Evolutionary conservation across 2,113 vertebrate genomes (phyloP), one percentile per base, ranked within the genome.

Genomic region (Leptodactylus fuscus): DNA sequence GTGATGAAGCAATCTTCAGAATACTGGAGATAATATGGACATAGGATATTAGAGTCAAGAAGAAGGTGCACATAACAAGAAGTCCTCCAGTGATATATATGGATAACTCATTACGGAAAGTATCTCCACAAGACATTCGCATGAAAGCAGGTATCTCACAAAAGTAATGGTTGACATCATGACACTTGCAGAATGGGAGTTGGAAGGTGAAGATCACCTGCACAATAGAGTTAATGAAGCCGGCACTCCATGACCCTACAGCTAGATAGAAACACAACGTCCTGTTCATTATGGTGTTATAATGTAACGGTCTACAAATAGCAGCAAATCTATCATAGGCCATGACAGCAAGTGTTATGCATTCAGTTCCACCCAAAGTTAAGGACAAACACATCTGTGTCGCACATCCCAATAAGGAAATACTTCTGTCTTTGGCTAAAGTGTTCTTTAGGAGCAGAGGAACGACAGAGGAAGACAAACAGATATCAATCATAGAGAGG

Each of bases 101-200:
- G 60, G 88, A 22, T 13, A 89, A 1, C 15, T 89, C 87, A 58
- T 88, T 89, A 65, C 86, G 0, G 0, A 29, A 71, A 10, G 85
- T 89, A 8, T 90, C 82, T 2, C 82, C 88, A 15, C 89, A 91
- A 29, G 87, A 87, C 46, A 91, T 65, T 0, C n/a, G 44, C 67
- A 15, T 62, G 3, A 62, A 29, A 29, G 58, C 58, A 29, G 58
- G 58, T 62, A 12, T 10, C 24, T 62, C 58, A 15, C 58, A 62
- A 29, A 62, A 15, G 58, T 62, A 62, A 24, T 62, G 58, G 58
- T 62, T 62, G 58, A 81, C 8, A 13, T n/a, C 44, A 41, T 49
- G 41, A 44, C n/a, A 81, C 16, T 62, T 81, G 12, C 80, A 81
- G 29, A 69, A 81, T 5, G 58, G 44, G 27, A 81, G 80, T n/a